Conservation (phyloP, 2,797 vertebrate species). For the Cheracebus regulus region DNA sequence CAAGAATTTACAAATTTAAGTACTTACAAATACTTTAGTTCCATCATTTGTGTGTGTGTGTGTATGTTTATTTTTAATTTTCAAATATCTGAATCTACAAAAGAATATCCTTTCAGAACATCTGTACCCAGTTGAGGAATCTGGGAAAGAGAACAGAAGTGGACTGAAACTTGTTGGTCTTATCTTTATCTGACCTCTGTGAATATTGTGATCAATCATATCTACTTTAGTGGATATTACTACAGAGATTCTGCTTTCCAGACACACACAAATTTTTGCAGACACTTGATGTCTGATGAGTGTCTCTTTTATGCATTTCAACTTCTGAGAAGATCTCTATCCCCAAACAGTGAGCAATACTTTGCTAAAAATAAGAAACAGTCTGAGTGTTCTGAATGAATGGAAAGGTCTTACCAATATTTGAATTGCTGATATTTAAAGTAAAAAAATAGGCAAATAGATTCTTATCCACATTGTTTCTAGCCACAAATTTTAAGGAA, state of each 20-base stretch:
- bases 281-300: neutral
- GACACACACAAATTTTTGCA: neutral
- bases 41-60: neutral
- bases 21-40: neutral
- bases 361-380: neutral
- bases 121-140: neutral
- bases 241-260: neutral
- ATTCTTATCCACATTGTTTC: neutral
- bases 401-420: neutral
- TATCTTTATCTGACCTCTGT: conserved; percentile 17
- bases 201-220: conserved; percentile 13
- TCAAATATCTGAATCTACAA: neutral
- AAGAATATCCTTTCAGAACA: conserved; percentile 7
- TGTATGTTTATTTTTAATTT: neutral
- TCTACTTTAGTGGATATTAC: neutral
- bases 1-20: neutral
- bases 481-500: neutral
- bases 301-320: neutral
- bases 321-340: neutral
- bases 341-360: neutral
- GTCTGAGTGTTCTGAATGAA: neutral
- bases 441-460: neutral
- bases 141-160: neutral
- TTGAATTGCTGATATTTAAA: neutral
- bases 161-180: neutral